phyloP scores from a whole-genome alignment of 2,888 invertebrate genomes.

The Cyaniris semiargus region DNA sequence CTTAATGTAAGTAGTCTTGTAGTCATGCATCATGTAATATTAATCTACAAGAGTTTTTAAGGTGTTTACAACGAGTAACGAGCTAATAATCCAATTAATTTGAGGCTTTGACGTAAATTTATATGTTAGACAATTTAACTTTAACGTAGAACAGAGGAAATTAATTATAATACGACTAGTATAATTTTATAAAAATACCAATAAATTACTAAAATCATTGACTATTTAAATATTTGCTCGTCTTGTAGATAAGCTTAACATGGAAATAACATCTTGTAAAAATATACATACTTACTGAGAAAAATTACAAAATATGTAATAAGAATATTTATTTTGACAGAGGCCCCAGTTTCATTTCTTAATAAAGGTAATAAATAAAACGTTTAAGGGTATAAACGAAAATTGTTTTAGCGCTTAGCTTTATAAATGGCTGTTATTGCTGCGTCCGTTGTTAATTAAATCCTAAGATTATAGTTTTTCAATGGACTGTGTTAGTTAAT shows the following conservation, averaged over 20 bases:
- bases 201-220: conserved; percentile 1
- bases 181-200: not conserved
- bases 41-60: not conserved
- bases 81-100: not conserved
- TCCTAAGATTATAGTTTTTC: not conserved
- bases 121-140: not conserved
- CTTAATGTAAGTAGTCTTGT: conserved; percentile 9
- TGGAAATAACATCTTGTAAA: not conserved
- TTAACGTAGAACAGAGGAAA: not conserved
- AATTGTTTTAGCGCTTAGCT: conserved; percentile 57
- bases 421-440: conserved; percentile 56
- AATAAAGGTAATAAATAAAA: conserved; percentile 76
- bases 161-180: not conserved
- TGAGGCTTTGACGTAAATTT: not conserved
- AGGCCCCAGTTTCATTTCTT: conserved; percentile 75
- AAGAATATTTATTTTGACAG: conserved; percentile 72
- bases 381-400: conserved; percentile 51
- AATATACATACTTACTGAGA: not conserved
- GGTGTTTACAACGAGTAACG: not conserved
- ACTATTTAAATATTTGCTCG: not conserved
- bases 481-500: conserved; percentile 9
- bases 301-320: conserved; percentile 40
- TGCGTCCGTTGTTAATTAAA: conserved; percentile 27
- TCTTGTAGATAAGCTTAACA: not conserved
- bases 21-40: conserved; percentile 19